Evolutionary conservation across 1,140 invertebrate species (phyloP), one percentile per base, ranked within the genome.

Genomic region (Sarcophaga peregrina): DNA sequence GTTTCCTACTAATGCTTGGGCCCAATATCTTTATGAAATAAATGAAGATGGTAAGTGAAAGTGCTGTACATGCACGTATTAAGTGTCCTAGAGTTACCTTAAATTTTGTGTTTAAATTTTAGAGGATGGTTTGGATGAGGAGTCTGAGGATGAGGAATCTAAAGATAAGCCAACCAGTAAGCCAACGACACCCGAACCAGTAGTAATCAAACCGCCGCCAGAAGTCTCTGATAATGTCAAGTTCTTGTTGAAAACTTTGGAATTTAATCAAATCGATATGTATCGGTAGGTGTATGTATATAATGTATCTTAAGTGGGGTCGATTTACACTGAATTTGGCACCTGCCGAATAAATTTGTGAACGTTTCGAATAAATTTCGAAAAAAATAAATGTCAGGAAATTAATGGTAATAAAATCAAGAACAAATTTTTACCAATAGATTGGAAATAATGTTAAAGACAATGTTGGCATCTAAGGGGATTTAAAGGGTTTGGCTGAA

Each of bases 1-100:
- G 81, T 94, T 93, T 88, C 93, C 93, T 10, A 91, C 92, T 82
- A 95, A 95, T 89, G 91, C 92, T 68, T 94, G 93, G 92, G 94
- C 93, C 1, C 95, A 96, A 85, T 92, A 92, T 85, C 88, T 92
- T 17, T 91, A 93, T 52, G 89, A 92, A 75, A 85, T 88, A 7
- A 89, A 86, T 75, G 87, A 90, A 52, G 89, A 86, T 84, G 84
- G 80, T 83, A 48, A 15, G 47, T 37, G 6, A 25, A 17, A 52
- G 37, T 68, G 47, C 7, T 68, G 11, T 47, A 47, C n/a, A 46
- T 20, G 11, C 46, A 3, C 3, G 72, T 48, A 20, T 48, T 17
- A 25, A n/a, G 50, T 1, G 48, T 13, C 5, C 58, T 17, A 82
- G 15, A 75, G 46, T 37, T 73, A 80, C 15, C 75, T 58, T 58